Conservation (phyloP, 1,140 invertebrate genomes). For the Bombus ignitus region DNA sequence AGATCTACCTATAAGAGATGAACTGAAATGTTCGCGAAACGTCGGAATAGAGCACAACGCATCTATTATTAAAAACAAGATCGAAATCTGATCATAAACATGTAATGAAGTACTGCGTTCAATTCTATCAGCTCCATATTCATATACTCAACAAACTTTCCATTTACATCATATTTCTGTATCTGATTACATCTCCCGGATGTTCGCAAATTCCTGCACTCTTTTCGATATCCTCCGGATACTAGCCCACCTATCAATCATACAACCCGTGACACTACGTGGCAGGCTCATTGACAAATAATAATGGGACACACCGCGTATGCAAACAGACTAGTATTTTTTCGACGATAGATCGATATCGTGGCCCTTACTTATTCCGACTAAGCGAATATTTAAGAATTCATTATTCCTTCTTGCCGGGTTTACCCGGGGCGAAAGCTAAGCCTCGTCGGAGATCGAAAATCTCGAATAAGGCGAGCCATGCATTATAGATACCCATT, state of each 20-base stretch:
- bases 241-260: not conserved
- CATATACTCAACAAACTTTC: no score
- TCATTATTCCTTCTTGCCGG: conserved; percentile 61
- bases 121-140: no score
- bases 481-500: conserved; percentile 77
- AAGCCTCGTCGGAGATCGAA: conserved; percentile 68
- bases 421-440: conserved; percentile 54
- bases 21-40: no score
- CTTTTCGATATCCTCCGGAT: not conserved
- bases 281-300: not conserved
- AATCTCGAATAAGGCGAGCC: conserved; percentile 72
- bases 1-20: no score
- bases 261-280: not conserved
- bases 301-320: no score
- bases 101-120: no score
- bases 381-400: conserved; percentile 70
- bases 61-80: no score
- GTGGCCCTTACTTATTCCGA: conserved; percentile 31
- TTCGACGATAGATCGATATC: conserved; percentile 53
- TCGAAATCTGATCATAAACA: no score
- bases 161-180: no score
- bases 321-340: conserved; percentile 33
- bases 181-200: not conserved
- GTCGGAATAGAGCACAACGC: no score
- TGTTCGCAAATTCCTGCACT: not conserved